Evolutionary conservation across 2,888 invertebrate genomes (phyloP), one percentile per base, ranked within the genome.

Genomic region (Disparrhopalites patrizii): DNA sequence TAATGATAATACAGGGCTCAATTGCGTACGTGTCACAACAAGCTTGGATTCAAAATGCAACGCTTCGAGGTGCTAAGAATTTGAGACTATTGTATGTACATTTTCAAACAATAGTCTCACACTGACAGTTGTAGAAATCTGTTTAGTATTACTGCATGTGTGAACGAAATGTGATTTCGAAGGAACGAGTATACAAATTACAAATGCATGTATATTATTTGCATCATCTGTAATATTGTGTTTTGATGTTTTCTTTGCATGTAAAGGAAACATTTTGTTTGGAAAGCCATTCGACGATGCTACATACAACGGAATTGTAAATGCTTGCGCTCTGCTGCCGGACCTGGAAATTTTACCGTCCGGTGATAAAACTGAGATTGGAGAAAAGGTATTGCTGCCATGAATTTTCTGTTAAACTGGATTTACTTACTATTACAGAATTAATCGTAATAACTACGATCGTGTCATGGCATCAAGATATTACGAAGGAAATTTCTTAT

Each of bases 11-110:
- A 18, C n/a, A 60, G 63, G 85, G 86, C 15, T 78, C 81, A 2
- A 78, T 85, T 23, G 94, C 94, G 0, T 95, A 93, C 79, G 93
- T 94, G 1, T 86, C 95, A 0, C 95, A 96, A 77, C 93, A 94
- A 73, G 94, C 97, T 0, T 98, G 98, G 98, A 97, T 98, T 65
- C 97, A 97, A 80, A 98, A 98, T 81, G 90, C 91, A 2, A 93
- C 95, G 0, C 81, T 98, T 28, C 86, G 88, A 76, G n/a, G n/a
- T n/a, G n/a, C n/a, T n/a, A n/a, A n/a, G n/a, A n/a, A n/a, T n/a
- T n/a, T n/a, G n/a, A n/a, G n/a, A n/a, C n/a, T n/a, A n/a, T n/a
- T n/a, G n/a, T n/a, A n/a, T n/a, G n/a, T n/a, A n/a, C n/a, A n/a
- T n/a, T n/a, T n/a, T n/a, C n/a, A n/a, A n/a, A n/a, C n/a, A n/a